Conservation (phyloP, 2,888 invertebrate species). For the Quadroppia sp. region DNA sequence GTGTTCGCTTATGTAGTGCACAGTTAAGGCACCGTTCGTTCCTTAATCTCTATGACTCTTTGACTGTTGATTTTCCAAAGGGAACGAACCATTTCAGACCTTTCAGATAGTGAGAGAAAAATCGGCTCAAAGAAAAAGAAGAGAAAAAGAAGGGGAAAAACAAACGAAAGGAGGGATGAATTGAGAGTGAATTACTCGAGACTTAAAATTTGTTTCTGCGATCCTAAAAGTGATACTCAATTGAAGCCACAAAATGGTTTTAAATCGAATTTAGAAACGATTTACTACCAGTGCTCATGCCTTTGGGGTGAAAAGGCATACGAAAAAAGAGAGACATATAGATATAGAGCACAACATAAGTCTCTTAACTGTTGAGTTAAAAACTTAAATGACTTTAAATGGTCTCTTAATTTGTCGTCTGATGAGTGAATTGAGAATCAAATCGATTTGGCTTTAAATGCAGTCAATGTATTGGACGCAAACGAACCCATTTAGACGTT, state of each 20-base stretch:
- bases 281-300: constrained; percentile 13
- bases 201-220: constrained; percentile 35
- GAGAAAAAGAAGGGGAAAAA: not conserved
- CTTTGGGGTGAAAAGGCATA: not conserved
- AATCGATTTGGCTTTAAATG: not conserved
- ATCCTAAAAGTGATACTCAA: constrained; percentile 35
- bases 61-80: constrained; percentile 33
- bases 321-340: not conserved
- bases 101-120: not conserved
- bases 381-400: constrained; percentile 37
- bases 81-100: not conserved
- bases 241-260: constrained; percentile 39
- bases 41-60: constrained; percentile 26
- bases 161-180: constrained; percentile 9
- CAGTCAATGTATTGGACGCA: not conserved
- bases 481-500: constrained; percentile 28
- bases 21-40: not conserved
- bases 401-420: constrained; percentile 27
- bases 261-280: constrained; percentile 36
- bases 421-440: constrained; percentile 20
- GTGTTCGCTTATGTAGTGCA: constrained; percentile 32
- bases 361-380: constrained; percentile 34
- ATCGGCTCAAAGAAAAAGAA: not conserved
- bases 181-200: not conserved
- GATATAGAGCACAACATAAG: constrained; percentile 9